Conservation (phyloP, 2,888 invertebrate genomes). For the Parelbella ahira region DNA sequence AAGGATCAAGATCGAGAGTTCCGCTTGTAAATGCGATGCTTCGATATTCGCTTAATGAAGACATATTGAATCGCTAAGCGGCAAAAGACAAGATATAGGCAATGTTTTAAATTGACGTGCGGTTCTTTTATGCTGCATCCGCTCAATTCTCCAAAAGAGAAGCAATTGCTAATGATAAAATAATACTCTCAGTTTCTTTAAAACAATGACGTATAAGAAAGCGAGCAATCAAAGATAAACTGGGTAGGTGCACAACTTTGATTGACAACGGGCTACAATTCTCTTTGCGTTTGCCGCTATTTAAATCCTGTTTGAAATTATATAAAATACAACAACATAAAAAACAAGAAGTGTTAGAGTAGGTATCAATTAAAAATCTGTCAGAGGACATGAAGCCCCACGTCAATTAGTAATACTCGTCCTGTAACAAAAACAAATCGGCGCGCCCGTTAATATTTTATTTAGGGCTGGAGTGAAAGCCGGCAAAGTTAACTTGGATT, state of each 20-base stretch:
- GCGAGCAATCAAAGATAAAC: conserved; percentile 4
- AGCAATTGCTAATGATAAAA: conserved; percentile 26
- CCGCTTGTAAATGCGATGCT: conserved; percentile 68
- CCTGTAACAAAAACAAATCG: conserved; percentile 56
- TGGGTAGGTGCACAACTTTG: background rate
- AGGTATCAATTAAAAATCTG: conserved; percentile 45
- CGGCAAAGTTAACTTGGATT: conserved; percentile 72
- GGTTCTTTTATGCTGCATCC: conserved; percentile 49
- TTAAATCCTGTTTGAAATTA: too few species aligned
- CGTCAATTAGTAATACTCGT: conserved; percentile 65
- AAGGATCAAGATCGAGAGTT: conserved; percentile 73
- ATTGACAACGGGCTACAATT: conserved; percentile 2
- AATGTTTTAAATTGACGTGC: conserved; percentile 74
- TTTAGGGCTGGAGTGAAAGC: conserved; percentile 49
- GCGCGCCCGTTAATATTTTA: conserved; percentile 65
- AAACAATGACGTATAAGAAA: conserved; percentile 14
- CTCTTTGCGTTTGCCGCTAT: too few species aligned
- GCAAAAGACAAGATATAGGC: conserved; percentile 70
- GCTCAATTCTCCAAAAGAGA: conserved; percentile 24
- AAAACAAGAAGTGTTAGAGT: conserved; percentile 4
- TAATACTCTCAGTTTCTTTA: conserved; percentile 19
- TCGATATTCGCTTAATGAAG: conserved; percentile 78
- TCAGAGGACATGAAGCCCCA: conserved; percentile 53
- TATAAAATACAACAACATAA: background rate
- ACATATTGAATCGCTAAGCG: conserved; percentile 78